Evolutionary conservation across 2,113 vertebrate genomes (phyloP), one percentile per base, ranked within the genome.

Genomic region (Serinus canaria): DNA sequence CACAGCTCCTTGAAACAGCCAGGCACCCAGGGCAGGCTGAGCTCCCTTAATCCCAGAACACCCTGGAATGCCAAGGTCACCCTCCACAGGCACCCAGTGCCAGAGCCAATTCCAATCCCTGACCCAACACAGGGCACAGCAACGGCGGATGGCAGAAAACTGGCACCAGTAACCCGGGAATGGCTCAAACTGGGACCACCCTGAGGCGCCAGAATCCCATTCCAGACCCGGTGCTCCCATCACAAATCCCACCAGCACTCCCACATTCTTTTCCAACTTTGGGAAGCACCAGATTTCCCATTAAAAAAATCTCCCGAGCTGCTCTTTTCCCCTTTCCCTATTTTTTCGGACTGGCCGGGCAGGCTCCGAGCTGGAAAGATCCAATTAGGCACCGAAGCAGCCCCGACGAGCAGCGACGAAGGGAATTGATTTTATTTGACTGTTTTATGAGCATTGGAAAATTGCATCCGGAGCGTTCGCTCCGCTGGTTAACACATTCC

Each of bases 391-490:
- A 69, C 56, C 44, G 84, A 15, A 14, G 79, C 47, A 11, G 87
- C 41, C 87, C 87, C 72, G 7, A 23, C 16, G 66, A 94, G 89
- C 91, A 7, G 85, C 33, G 9, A 49, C 91, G 3, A 9, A 17
- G 84, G 90, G 84, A 89, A 95, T 93, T 77, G 92, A 95, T 96
- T 93, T 87, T 41, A 69, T 89, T 74, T 72, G 90, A 92, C 77
- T 41, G 11, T 73, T 92, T 94, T 73, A 89, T 28, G 92, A 80
- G 94, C 63, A 11, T 0, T 60, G 49, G 76, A 39, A 91, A 95
- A 96, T 83, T 62, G 87, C 92, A 83, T 64, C 92, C 83, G n/a
- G 92, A 95, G 94, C 86, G 25, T 9, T 83, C 31, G 75, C 89
- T 66, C 31, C 19, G 15, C 79, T 46, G 47, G 25, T 5, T 50